Conservation (phyloP, 2,113 vertebrate genomes). For the Pomatostomus ruficeps region DNA sequence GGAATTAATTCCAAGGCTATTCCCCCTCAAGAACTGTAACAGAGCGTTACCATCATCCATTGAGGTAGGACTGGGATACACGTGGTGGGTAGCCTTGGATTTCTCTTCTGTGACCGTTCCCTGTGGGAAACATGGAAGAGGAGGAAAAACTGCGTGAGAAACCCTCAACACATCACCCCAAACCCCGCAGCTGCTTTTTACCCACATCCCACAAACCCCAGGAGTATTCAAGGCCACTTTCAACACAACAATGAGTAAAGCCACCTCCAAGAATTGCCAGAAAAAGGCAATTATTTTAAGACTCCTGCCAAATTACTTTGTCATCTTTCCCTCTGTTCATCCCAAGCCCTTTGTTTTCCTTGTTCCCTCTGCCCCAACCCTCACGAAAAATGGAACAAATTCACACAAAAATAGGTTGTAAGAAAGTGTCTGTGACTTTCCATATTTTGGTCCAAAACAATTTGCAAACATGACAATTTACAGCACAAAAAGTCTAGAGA, state of each 20-base stretch:
- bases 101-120: constrained; percentile 95
- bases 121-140: constrained; percentile 56
- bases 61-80: constrained; percentile 84
- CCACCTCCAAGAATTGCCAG: neutral
- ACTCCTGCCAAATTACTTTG: neutral
- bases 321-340: neutral
- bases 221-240: neutral
- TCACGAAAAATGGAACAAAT: rapidly evolving
- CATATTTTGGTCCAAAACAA: neutral
- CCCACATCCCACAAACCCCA: neutral
- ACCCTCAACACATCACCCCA: neutral
- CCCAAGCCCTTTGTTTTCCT: neutral
- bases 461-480: neutral
- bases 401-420: neutral
- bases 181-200: neutral
- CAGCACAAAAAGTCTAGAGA: neutral
- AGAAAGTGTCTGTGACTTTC: neutral
- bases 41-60: constrained; percentile 84
- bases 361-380: neutral
- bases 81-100: constrained; percentile 91
- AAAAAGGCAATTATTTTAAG: neutral
- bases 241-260: neutral
- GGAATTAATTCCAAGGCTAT: neutral
- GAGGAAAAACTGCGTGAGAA: neutral
- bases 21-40: neutral